These are phyloP conservation scores for Petromus typicus DNA, from an alignment of 2,113 vertebrate genomes.

Conservation along the genomic window DNA sequence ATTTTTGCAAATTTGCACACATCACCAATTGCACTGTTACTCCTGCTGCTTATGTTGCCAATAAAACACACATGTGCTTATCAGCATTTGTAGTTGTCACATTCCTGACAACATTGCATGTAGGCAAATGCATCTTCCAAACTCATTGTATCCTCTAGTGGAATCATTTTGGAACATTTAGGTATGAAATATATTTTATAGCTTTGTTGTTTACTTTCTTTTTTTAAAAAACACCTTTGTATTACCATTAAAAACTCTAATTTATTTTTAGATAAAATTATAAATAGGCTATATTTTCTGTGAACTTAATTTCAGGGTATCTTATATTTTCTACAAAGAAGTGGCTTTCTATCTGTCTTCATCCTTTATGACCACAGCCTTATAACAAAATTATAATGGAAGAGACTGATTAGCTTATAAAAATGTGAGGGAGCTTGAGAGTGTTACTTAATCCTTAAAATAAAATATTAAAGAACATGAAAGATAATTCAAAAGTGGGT, in stretches of 20 bases:
- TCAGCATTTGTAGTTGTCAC: background rate
- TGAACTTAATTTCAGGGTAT: conserved; percentile 21
- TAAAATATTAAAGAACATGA: background rate
- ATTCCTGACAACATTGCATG: background rate
- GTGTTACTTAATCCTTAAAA: conserved; percentile 5
- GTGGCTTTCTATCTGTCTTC: background rate
- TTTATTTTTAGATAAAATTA: background rate
- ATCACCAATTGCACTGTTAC: background rate
- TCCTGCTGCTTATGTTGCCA: background rate
- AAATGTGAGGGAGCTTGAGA: background rate
- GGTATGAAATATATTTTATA: background rate
- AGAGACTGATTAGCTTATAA: conserved; percentile 31
- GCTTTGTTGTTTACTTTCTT: no score
- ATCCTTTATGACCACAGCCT: background rate
- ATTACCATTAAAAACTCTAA: background rate
- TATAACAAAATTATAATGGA: background rate
- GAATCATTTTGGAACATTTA: background rate
- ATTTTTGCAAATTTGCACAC: background rate
- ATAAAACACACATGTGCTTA: background rate
- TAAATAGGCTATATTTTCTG: background rate
- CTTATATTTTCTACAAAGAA: background rate
- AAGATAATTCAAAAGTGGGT: conserved; percentile 12
- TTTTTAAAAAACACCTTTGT: background rate
- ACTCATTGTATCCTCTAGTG: background rate
- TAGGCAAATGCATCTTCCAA: background rate